These are phyloP conservation scores for Lasioglossum albipes DNA, from an alignment of 1,140 invertebrate species.

Conservation along the genomic window DNA sequence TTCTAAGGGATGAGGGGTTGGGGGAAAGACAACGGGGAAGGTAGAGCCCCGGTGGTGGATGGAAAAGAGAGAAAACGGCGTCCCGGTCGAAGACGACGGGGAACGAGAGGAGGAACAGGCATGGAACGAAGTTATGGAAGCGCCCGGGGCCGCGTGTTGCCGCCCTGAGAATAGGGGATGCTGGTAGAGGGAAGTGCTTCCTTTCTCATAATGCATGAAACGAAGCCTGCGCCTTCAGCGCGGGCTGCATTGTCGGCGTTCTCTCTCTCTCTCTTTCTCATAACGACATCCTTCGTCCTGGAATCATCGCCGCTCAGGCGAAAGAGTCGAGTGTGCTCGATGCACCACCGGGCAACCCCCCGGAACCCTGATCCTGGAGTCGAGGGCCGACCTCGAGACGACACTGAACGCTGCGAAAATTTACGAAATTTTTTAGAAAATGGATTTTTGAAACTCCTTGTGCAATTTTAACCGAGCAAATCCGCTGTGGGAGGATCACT, in stretches of 20 bases:
- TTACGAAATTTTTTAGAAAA: too few species aligned
- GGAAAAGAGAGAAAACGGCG: conserved; percentile 12
- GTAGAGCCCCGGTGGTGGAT: not conserved
- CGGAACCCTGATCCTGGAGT: not conserved
- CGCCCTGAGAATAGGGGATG: conserved; percentile 50
- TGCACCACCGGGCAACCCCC: not conserved
- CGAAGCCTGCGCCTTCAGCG: conserved; percentile 33
- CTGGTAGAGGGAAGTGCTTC: conserved; percentile 35
- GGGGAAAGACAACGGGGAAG: conserved; percentile 4
- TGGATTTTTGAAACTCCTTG: too few species aligned
- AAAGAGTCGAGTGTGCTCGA: conserved; percentile 15
- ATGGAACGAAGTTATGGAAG: conserved; percentile 62
- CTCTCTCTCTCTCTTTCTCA: conserved; percentile 27
- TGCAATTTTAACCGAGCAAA: too few species aligned
- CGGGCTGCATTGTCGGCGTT: conserved; percentile 37
- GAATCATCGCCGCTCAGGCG: conserved; percentile 26
- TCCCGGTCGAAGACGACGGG: not conserved
- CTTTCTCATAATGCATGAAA: conserved; percentile 58
- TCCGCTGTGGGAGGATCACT: too few species aligned
- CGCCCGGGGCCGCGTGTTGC: conserved; percentile 37
- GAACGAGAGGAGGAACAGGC: conserved; percentile 8
- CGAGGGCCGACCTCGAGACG: not conserved
- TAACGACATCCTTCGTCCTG: conserved; percentile 47
- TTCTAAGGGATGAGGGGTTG: not conserved
- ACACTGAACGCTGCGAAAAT: too few species aligned